These are phyloP conservation scores for Oxycera nigricornis DNA, from an alignment of 2,888 invertebrate species.

Conservation along the genomic window DNA sequence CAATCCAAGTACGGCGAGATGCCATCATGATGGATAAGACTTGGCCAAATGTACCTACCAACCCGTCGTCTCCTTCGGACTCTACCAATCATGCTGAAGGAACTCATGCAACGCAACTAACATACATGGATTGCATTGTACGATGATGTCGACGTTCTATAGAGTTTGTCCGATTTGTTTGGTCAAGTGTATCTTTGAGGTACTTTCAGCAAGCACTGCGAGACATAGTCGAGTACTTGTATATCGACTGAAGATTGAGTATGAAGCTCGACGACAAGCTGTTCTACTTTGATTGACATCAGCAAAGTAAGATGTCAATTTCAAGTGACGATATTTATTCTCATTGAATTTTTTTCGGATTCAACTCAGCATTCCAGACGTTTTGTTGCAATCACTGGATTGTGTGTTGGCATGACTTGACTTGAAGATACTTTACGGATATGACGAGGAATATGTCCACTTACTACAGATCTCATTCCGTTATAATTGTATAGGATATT, in stretches of 20 bases:
- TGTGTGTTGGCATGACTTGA: no score
- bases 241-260: neutral
- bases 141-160: neutral
- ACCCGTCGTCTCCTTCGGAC: neutral
- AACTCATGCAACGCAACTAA: neutral
- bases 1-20: neutral
- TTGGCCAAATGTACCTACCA: neutral
- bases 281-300: conserved; percentile 26
- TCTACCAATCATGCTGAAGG: neutral
- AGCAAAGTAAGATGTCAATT: conserved; percentile 31
- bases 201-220: conserved; percentile 12
- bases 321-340: conserved; percentile 27
- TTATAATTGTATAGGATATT: conserved; percentile 5
- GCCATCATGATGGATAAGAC: conserved; percentile 18
- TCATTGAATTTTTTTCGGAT: neutral
- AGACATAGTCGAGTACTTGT: conserved; percentile 3
- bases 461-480: neutral
- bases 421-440: neutral
- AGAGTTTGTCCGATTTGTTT: conserved; percentile 21
- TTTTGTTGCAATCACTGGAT: neutral
- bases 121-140: neutral
- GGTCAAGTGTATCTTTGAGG: conserved; percentile 24
- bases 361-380: neutral
- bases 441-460: conserved; percentile 15
- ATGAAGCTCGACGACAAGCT: conserved; percentile 8